A percentile compares a stretch with the other conserved stretches of the same genome.
These are phyloP conservation scores for Galbula dea DNA, from an alignment of 2,113 vertebrate genomes.

Conservation along the genomic window DNA sequence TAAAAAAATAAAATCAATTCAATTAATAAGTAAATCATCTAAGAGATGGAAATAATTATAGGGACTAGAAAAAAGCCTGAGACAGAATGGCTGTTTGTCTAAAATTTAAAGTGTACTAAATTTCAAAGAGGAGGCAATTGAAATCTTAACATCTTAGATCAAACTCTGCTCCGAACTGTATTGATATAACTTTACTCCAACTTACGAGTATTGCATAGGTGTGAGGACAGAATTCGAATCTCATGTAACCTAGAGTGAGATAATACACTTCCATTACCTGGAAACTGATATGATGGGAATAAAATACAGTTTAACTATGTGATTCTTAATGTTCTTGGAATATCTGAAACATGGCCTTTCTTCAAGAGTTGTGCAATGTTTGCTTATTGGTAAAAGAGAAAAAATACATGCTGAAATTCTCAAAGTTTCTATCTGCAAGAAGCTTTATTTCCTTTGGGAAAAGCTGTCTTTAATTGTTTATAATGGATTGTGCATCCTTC, in stretches of 20 bases:
- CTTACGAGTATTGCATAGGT: neutral
- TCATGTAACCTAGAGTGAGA: neutral
- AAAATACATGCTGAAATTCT: neutral
- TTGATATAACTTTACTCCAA: neutral
- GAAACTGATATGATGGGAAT: neutral
- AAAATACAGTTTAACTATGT: neutral
- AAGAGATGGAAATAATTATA: neutral
- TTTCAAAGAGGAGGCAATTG: neutral
- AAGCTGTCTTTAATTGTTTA: neutral
- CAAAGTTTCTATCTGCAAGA: constrained; percentile 1
- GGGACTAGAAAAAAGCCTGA: neutral
- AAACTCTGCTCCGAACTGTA: neutral
- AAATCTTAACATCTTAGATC: neutral
- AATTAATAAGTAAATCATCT: neutral
- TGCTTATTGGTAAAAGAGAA: neutral
- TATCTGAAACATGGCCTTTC: neutral
- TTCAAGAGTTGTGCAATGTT: neutral
- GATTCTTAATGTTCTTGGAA: constrained; percentile 1
- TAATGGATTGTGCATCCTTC: neutral
- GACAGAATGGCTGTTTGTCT: neutral
- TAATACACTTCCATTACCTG: neutral
- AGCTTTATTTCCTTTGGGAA: constrained; percentile 13
- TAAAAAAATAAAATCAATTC: neutral
- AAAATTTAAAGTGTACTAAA: neutral
- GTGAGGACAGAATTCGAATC: constrained; percentile 8